Conservation (phyloP, 2,888 invertebrate species). For the Uropetala carovei region DNA sequence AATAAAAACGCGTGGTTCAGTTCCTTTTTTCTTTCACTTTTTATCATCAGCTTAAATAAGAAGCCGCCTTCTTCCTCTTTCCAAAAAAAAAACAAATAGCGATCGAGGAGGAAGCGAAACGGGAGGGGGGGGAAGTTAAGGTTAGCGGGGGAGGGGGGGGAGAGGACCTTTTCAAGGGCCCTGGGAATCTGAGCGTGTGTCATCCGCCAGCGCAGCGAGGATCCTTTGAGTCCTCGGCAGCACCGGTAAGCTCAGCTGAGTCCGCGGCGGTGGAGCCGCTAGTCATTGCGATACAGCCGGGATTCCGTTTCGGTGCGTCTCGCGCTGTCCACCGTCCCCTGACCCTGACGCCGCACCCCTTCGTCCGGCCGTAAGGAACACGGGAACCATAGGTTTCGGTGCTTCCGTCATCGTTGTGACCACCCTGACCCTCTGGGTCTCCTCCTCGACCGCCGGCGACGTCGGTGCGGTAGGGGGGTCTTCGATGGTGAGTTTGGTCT, state of each 20-base stretch:
- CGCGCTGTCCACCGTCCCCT: neutral
- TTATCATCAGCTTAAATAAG: no score
- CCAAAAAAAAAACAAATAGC: no score
- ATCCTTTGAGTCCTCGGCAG: neutral
- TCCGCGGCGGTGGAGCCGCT: neutral
- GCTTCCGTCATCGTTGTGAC: constrained; percentile 66
- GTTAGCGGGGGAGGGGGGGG: no score
- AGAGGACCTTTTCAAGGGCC: neutral
- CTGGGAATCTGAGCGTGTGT: neutral
- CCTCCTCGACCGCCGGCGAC: constrained; percentile 64
- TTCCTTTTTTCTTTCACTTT: no score
- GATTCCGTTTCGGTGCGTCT: neutral
- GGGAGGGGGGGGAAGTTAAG: no score
- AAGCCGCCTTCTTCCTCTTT: no score
- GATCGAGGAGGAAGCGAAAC: no score
- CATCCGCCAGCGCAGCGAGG: neutral
- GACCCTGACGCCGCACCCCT: neutral
- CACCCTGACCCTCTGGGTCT: constrained; percentile 65
- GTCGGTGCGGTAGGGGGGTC: constrained; percentile 63
- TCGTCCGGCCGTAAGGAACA: neutral
- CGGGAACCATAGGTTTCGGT: constrained; percentile 41
- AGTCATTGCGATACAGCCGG: neutral
- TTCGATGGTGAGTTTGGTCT: constrained; percentile 32
- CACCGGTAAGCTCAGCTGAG: neutral
- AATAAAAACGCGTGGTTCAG: no score